Conservation (phyloP, 1,140 invertebrate genomes). For the Trichomalopsis sarcophagae region DNA sequence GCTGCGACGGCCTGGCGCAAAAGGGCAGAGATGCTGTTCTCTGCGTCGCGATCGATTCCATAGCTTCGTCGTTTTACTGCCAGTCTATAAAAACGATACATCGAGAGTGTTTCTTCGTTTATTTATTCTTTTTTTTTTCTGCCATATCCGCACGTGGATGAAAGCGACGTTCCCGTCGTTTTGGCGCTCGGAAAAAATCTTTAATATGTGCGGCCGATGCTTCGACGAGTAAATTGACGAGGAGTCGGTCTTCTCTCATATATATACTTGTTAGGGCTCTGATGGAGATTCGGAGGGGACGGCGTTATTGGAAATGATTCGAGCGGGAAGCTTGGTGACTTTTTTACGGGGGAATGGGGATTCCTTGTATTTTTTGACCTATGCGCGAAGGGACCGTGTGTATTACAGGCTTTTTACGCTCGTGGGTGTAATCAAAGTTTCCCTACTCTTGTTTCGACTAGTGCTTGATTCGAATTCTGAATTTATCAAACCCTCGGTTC, state of each 20-base stretch:
- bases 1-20: neutral
- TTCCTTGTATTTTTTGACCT: neutral
- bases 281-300: neutral
- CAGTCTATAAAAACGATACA: neutral
- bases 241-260: neutral
- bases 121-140: too few species aligned
- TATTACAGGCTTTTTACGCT: too few species aligned
- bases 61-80: neutral
- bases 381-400: too few species aligned
- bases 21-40: neutral
- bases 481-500: neutral
- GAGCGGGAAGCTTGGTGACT: neutral
- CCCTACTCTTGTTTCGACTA: too few species aligned
- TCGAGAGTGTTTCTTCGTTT: neutral
- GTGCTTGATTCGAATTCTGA: too few species aligned
- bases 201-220: neutral
- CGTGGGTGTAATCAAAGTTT: too few species aligned
- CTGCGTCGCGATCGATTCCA: neutral
- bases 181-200: neutral
- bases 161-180: neutral
- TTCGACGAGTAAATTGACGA: neutral
- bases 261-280: neutral
- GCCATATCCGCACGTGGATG: neutral
- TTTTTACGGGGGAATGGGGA: neutral
- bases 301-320: neutral